Evolutionary conservation across 2,113 vertebrate species (phyloP), one percentile per base, ranked within the genome.

Genomic region (Coturnix japonica): DNA sequence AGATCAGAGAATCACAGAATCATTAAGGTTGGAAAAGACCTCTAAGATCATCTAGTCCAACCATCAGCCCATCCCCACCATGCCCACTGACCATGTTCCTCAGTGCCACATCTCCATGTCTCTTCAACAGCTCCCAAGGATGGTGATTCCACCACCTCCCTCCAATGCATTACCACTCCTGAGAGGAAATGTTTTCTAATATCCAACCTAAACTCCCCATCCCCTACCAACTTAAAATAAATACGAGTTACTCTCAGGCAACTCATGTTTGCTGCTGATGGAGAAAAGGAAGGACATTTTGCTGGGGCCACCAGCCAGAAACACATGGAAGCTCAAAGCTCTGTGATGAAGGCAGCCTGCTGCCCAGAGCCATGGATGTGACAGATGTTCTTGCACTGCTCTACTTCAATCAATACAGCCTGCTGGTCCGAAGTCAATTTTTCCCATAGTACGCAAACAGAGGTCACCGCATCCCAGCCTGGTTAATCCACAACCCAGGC

Each of bases 401-500:
- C 74, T 35, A 33, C 77, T 74, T 43, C 61, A 87, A 89, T 92
- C 95, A 10, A 90, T 92, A 21, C 15, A 87, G 61, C 1, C 57
- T 12, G 0, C 86, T 57, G 71, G 31, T 82, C 75, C 35, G 11
- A 87, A 96, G 81, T 82, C 87, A 89, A 30, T 78, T 59, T 30
- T 82, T 41, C 91, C 33, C 0, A 3, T 35, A 73, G 71, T 25
- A 74, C 82, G 85, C 59, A 88, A 89, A 21, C 59, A 0, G 75
- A 77, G 85, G 90, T 66, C 91, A 79, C 14, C 11, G 64, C 72
- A 82, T 28, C 59, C 37, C 64, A 66, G 87, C 59, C 87, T 43
- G 37, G 85, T 74, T 95, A 96, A 96, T 92, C 91, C 60, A 0
- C 82, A 63, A 66, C n/a, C 91, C 89, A 74, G 90, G 89, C 75